These are phyloP conservation scores for Nemoura dubitans DNA, from an alignment of 2,888 invertebrate species.

Conservation along the genomic window DNA sequence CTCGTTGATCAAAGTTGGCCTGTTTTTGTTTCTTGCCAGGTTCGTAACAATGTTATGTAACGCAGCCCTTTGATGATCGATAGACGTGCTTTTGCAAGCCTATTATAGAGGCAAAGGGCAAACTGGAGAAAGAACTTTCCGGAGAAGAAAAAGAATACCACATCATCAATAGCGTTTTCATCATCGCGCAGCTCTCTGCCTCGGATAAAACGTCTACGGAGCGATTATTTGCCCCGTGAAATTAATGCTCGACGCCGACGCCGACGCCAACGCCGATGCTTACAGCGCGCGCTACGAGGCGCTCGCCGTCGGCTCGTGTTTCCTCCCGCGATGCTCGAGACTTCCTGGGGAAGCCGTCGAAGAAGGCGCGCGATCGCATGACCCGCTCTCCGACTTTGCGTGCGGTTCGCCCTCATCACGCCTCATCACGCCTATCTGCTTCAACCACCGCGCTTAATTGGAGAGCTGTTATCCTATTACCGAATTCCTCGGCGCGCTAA, in stretches of 20 bases:
- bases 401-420: neutral
- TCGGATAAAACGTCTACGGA: neutral
- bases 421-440: no score
- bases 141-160: neutral
- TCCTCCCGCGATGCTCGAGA: neutral
- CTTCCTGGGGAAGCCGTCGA: neutral
- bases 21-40: constrained; percentile 12
- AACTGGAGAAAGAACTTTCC: neutral
- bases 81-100: constrained; percentile 3
- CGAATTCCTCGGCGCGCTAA: neutral
- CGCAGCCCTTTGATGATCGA: neutral
- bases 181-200: neutral
- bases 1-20: constrained; percentile 5
- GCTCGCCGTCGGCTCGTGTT: no score
- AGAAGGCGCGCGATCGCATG: neutral
- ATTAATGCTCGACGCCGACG: neutral
- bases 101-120: neutral
- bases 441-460: neutral
- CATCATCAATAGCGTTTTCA: constrained; percentile 12
- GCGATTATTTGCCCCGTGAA: neutral
- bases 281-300: no score
- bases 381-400: neutral
- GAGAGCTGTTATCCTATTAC: neutral
- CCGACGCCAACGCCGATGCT: no score
- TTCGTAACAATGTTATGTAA: neutral